These are phyloP conservation scores for Strigamia transsilvanica DNA, from an alignment of 2,888 invertebrate genomes.

Conservation along the genomic window DNA sequence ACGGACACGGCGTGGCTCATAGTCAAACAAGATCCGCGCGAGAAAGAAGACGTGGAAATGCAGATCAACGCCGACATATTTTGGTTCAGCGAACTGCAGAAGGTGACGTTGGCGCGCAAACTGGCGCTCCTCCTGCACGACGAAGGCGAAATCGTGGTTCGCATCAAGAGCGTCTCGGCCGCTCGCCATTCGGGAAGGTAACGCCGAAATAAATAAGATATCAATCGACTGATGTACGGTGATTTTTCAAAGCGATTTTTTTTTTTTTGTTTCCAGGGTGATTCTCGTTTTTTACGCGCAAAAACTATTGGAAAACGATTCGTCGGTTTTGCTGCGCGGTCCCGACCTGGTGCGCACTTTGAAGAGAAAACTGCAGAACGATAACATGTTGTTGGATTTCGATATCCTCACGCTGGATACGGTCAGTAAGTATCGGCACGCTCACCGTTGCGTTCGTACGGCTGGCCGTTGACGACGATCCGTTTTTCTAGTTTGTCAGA, in stretches of 20 bases:
- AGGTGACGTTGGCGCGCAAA: slow-evolving; percentile 78
- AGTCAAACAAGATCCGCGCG: slow-evolving; percentile 74
- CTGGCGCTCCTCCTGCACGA: slow-evolving; percentile 76
- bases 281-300: slow-evolving; percentile 60
- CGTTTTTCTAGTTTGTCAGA: slow-evolving; percentile 76
- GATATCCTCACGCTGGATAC: slow-evolving; percentile 83
- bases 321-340: slow-evolving; percentile 67
- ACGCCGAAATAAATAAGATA: too few species aligned
- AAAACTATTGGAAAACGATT: slow-evolving; percentile 59
- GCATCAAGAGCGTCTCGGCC: slow-evolving; percentile 52
- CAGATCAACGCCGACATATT: slow-evolving; percentile 79
- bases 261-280: slow-evolving; percentile 55
- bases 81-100: slow-evolving; percentile 74
- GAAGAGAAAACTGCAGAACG: slow-evolving; percentile 74
- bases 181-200: slow-evolving; percentile 48
- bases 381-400: slow-evolving; percentile 75
- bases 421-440: slow-evolving; percentile 64
- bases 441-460: too few species aligned
- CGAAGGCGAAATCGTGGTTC: slow-evolving; percentile 58
- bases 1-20: slow-evolving; percentile 84
- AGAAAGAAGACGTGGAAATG: slow-evolving; percentile 81
- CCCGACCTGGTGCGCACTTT: slow-evolving; percentile 74
- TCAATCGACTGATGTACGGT: too few species aligned
- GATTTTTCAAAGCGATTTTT: too few species aligned
- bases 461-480: too few species aligned